Percentiles rank a stretch among this genome's conserved stretches.
These are phyloP conservation scores for Drosophila fuyamai DNA, from an alignment of 1,140 invertebrate species.

Conservation along the genomic window DNA sequence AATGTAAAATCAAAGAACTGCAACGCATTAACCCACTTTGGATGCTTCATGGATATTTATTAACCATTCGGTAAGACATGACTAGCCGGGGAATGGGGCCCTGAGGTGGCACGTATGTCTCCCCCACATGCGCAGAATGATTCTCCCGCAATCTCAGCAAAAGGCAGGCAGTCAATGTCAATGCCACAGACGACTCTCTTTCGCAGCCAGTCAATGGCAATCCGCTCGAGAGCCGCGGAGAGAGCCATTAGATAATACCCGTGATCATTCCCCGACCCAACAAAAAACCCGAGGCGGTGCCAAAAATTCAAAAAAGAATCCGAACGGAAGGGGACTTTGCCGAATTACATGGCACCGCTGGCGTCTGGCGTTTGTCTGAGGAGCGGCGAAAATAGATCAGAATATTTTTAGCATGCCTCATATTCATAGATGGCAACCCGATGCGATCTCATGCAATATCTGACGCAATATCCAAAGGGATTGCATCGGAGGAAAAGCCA, in stretches of 20 bases:
- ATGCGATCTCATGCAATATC: conserved; percentile 22
- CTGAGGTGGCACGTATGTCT: conserved; percentile 16
- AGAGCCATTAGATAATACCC: conserved; percentile 58
- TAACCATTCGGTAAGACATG: conserved; percentile 4
- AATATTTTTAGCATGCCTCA: conserved; percentile 42
- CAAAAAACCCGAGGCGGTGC: conserved; percentile 5
- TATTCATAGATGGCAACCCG: conserved; percentile 20
- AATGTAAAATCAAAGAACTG: conserved; percentile 2
- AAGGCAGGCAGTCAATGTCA: conserved; percentile 62
- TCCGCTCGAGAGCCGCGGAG: conserved; percentile 11
- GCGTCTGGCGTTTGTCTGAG: conserved; percentile 22
- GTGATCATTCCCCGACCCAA: too few species aligned
- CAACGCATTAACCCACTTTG: conserved; percentile 47
- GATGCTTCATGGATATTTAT: conserved; percentile 12
- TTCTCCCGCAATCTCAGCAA: conserved; percentile 49
- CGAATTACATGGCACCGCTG: conserved; percentile 26
- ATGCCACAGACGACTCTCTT: conserved; percentile 42
- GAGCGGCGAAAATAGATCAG: conserved; percentile 23
- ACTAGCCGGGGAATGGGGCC: conserved; percentile 20
- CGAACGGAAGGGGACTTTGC: conserved; percentile 27
- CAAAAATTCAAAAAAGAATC: conserved; percentile 50
- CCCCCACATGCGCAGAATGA: conserved; percentile 20
- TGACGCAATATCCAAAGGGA: conserved; percentile 36
- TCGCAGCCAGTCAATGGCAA: conserved; percentile 28
- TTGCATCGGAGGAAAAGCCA: conserved; percentile 15